Conservation (phyloP, 2,113 vertebrate genomes). For the Alethe diademata region DNA sequence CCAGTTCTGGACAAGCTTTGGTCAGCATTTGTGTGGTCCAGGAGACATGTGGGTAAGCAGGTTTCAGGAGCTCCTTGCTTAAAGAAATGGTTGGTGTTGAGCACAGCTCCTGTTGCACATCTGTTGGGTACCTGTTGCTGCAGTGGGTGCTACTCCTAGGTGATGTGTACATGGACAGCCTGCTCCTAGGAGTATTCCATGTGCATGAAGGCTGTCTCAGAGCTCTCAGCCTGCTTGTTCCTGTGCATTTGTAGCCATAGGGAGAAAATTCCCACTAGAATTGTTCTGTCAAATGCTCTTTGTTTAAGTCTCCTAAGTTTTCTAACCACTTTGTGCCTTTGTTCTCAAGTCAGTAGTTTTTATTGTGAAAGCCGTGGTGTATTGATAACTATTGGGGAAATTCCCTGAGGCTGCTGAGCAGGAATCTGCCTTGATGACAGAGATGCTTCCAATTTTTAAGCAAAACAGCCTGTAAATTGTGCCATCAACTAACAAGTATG, state of each 20-base stretch:
- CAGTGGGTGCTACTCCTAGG: background rate
- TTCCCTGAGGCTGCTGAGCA: slow-evolving; percentile 27
- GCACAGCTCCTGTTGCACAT: fast-evolving
- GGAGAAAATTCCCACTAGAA: background rate
- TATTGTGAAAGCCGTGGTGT: background rate
- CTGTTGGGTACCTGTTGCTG: background rate
- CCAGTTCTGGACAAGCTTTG: background rate
- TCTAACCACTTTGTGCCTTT: background rate
- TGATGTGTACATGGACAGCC: background rate
- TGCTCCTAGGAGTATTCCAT: background rate
- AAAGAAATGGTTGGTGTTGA: background rate
- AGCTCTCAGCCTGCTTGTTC: background rate
- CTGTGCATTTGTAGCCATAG: background rate
- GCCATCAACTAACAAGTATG: slow-evolving; percentile 64
- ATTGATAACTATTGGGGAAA: slow-evolving; percentile 29
- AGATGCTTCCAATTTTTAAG: slow-evolving; percentile 59
- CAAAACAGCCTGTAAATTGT: slow-evolving; percentile 63
- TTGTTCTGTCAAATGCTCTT: background rate
- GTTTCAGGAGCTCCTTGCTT: background rate
- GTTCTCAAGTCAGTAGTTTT: slow-evolving; percentile 25
- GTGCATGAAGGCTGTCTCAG: background rate
- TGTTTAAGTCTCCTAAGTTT: background rate
- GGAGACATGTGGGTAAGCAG: fast-evolving
- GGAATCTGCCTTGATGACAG: slow-evolving; percentile 59
- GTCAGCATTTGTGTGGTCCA: background rate